These are phyloP conservation scores for Serilophus lunatus DNA, from an alignment of 2,113 vertebrate genomes.

Conservation along the genomic window DNA sequence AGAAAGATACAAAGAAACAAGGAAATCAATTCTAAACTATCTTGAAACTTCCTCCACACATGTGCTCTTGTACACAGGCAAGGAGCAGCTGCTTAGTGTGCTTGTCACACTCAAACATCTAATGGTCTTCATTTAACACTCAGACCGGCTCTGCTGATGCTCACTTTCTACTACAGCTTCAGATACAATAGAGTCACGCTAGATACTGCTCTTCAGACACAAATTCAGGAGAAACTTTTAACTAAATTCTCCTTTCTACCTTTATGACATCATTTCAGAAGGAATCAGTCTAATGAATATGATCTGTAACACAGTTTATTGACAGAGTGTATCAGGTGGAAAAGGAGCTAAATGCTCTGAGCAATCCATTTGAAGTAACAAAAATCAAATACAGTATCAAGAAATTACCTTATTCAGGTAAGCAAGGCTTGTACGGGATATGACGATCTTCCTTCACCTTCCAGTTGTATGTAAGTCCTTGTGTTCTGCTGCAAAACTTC, in stretches of 20 bases:
- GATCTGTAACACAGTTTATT: background rate
- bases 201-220: background rate
- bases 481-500: background rate
- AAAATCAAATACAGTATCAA: background rate
- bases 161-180: background rate
- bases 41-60: background rate
- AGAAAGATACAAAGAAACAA: background rate
- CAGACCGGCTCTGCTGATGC: background rate
- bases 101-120: background rate
- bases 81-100: background rate
- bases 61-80: background rate
- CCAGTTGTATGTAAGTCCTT: background rate
- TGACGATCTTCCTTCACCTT: background rate
- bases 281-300: background rate
- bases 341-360: background rate
- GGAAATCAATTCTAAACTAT: background rate
- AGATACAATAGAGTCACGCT: background rate
- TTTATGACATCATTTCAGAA: background rate
- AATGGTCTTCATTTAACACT: background rate
- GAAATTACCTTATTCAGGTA: constrained; percentile 31
- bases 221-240: background rate
- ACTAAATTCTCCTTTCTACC: background rate
- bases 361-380: background rate
- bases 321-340: background rate
- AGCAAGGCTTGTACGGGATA: background rate